Evolutionary conservation across 2,113 vertebrate species (phyloP), one percentile per base, ranked within the genome.

Genomic region (Cebidichthys violaceus): DNA sequence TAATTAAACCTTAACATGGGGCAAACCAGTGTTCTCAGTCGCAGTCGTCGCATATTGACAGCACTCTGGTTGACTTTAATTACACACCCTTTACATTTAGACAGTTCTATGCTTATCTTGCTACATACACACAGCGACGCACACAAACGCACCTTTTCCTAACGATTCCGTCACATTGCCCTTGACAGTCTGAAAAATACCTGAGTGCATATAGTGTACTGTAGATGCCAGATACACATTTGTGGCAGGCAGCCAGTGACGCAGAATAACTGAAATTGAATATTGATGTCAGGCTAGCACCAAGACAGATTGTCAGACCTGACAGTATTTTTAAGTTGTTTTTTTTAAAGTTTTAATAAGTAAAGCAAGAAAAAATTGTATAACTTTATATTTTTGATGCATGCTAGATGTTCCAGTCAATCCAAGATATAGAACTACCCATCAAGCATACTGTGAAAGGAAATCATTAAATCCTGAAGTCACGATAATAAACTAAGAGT

Each of bases 51-150:
- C 72, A 81, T 81, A 88, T 76, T 92, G 92, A 86, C 89, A 89
- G 88, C 77, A 77, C 77, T 83, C 83, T 54, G 73, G 70, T 60
- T 88, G 78, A 85, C 61, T 86, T 90, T 92, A 92, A 93, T 92
- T 91, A 90, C 70, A 87, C 72, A 77, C 70, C 29, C 64, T 55
- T n/a, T 39, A 84, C 86, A 92, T 88, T 89, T 88, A 83, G 88
- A 90, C 88, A 90, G 85, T 82, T 82, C 77, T 70, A 72, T 88
- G 79, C 83, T 77, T 80, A 77, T 82, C 68, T 70, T 75, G 18
- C 54, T 24, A 22, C 47, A 75, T 67, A 66, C 65, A 76, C 77
- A 79, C 35, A 72, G 22, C 66, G 10, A 75, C 39, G 77, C 60
- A 81, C 79, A 75, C 73, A 72, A 14, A 83, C 43, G 50, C 17